Evolutionary conservation across 2,113 vertebrate genomes (phyloP), one percentile per base, ranked within the genome.

Genomic region (Vicugna pacos): DNA sequence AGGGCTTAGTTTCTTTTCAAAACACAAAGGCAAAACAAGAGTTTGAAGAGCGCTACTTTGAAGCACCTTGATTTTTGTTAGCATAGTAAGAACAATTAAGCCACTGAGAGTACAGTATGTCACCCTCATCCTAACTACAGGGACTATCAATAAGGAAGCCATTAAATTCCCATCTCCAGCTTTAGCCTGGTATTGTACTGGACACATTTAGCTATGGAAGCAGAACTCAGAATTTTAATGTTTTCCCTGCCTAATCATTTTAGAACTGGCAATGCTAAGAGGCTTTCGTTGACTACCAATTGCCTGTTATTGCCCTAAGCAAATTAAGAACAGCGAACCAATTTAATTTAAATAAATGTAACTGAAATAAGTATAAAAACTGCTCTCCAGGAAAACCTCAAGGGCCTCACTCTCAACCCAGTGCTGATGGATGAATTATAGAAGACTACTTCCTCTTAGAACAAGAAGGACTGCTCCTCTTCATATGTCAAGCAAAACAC

Each of bases 61-160:
- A 89, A 94, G 89, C 26, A 83, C 60, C 69, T 46, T 76, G 62
- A 83, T 65, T 91, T 92, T 30, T 93, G 79, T 86, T 89, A 95
- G 72, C 70, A 65, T 30, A 38, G 54, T 69, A 79, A 80, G 20
- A 93, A 81, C 56, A 73, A 67, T 84, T 75, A 89, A 30, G 19
- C 58, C 56, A 69, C 26, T 3, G 64, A 75, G 67, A 70, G 70
- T 26, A 76, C n/a, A 72, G 17, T 28, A 28, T 76, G 35, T 83
- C 70, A 67, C 13, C 70, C 17, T 60, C 64, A 60, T 32, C 32
- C 24, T 56, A 92, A 94, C 84, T 72, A 52, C 80, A 60, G 7
- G 38, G 65, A 16, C 80, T 52, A 67, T 85, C 93, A 84, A 60
- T 38, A 89, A 94, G 89, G 90, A 96, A 97, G 72, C 88, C 84